phyloP scores from a whole-genome alignment of 2,888 invertebrate species.

The Lasioglossum malachurum region DNA sequence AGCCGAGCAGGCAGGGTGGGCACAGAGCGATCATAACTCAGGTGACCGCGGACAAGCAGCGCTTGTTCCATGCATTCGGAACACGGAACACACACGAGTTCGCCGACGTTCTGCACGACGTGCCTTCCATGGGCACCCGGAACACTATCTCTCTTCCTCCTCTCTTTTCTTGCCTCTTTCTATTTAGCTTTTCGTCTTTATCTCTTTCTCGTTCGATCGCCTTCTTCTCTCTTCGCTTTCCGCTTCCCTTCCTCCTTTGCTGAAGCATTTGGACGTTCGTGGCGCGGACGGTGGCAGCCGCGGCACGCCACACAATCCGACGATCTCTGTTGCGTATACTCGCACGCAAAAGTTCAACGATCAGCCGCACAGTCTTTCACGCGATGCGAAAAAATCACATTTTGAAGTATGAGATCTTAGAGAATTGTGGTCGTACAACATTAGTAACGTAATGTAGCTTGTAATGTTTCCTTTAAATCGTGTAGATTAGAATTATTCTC shows the following conservation, averaged over 20 bases:
- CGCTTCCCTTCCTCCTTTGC: conserved; percentile 26
- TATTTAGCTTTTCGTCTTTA: conserved; percentile 49
- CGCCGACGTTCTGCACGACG: conserved; percentile 72
- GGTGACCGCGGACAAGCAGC: conserved; percentile 80
- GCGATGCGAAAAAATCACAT: too few relatives aligned
- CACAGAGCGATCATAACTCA: conserved; percentile 81
- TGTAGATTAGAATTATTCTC: too few relatives aligned
- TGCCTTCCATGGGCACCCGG: conserved; percentile 65
- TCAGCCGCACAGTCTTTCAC: background rate
- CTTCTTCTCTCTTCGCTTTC: conserved; percentile 37
- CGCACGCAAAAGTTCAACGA: conserved; percentile 61
- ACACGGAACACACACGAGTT: conserved; percentile 80
- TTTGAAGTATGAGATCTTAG: too few relatives aligned
- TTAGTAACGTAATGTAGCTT: too few relatives aligned
- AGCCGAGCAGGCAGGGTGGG: conserved; percentile 78
- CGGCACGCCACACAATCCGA: conserved; percentile 73
- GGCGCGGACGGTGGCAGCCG: conserved; percentile 74
- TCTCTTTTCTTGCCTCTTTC: conserved; percentile 24
- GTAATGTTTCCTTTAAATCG: too few relatives aligned
- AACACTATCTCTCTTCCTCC: conserved; percentile 54
- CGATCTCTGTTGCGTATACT: conserved; percentile 69
- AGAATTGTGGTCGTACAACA: too few relatives aligned
- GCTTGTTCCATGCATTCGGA: conserved; percentile 81
- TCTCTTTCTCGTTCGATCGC: conserved; percentile 49
- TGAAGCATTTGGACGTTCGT: conserved; percentile 66